These are phyloP conservation scores for Sarcophaga subvicina DNA, from an alignment of 2,888 invertebrate species.

Conservation along the genomic window DNA sequence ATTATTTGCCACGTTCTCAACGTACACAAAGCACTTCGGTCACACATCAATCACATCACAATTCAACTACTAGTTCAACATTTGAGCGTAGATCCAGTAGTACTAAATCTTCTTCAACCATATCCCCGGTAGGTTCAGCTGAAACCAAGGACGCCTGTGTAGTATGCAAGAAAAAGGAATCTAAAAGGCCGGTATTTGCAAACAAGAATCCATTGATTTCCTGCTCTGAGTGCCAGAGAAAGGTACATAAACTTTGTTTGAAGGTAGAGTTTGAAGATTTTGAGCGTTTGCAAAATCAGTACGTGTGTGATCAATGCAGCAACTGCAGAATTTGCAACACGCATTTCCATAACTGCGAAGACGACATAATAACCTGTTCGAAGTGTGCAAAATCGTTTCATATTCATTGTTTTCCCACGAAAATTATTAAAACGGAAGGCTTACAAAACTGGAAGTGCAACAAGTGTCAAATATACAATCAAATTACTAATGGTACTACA, in stretches of 20 bases:
- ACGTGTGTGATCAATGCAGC: conserved; percentile 96
- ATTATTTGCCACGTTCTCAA: conserved; percentile 85
- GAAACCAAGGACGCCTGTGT: conserved; percentile 73
- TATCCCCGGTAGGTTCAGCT: conserved; percentile 19
- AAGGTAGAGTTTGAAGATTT: conserved; percentile 74
- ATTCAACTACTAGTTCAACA: not conserved
- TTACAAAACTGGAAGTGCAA: conserved; percentile 88
- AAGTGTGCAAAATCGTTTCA: conserved; percentile 94
- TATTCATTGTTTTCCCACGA: conserved; percentile 89
- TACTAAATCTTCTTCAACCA: conserved; percentile 50
- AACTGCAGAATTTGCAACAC: conserved; percentile 85
- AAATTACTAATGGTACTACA: conserved; percentile 63
- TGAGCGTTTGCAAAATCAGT: conserved; percentile 81
- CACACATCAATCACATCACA: conserved; percentile 28
- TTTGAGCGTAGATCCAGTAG: conserved; percentile 41
- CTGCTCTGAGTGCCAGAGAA: conserved; percentile 76
- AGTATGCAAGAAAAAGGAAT: conserved; percentile 75
- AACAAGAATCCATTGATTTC: conserved; percentile 75
- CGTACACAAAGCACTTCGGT: conserved; percentile 63
- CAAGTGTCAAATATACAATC: conserved; percentile 83
- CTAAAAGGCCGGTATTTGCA: conserved; percentile 75
- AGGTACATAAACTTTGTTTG: conserved; percentile 77
- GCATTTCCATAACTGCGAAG: conserved; percentile 33
- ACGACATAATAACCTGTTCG: conserved; percentile 87
- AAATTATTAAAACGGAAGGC: conserved; percentile 83